phyloP scores from a whole-genome alignment of 2,797 vertebrate species.

The Harpagifer antarcticus region DNA sequence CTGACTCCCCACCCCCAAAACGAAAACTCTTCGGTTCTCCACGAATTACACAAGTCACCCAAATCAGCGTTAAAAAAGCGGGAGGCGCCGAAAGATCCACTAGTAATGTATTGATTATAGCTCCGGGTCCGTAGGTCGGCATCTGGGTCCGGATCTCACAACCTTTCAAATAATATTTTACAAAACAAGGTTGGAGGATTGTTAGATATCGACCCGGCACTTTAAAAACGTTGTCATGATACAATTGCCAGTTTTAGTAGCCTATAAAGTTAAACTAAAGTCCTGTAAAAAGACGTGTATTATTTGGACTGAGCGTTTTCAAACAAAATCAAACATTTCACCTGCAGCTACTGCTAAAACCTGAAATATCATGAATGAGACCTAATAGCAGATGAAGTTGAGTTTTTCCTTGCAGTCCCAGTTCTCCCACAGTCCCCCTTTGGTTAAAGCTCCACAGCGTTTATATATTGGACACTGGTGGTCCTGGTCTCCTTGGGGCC shows the following conservation, averaged over 20 bases:
- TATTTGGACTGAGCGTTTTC: not conserved
- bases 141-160: too few relatives aligned
- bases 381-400: slow-evolving; percentile 54
- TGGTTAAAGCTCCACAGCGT: slow-evolving; percentile 50
- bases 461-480: slow-evolving; percentile 39
- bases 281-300: not conserved
- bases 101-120: too few relatives aligned
- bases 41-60: too few relatives aligned
- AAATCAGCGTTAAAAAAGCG: too few relatives aligned
- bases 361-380: not conserved
- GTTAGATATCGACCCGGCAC: not conserved
- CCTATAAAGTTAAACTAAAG: not conserved
- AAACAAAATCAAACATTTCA: not conserved
- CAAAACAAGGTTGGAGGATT: not conserved
- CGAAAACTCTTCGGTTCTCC: too few relatives aligned
- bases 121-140: too few relatives aligned
- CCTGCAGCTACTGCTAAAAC: not conserved
- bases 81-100: too few relatives aligned
- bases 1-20: too few relatives aligned
- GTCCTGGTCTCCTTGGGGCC: slow-evolving; percentile 18
- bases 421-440: slow-evolving; percentile 31
- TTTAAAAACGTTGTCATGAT: not conserved
- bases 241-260: not conserved
- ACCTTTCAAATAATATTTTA: not conserved
- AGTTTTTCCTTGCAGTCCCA: slow-evolving; percentile 42